Conservation (phyloP, 2,797 vertebrate genomes). For the Ctenopoma multispine region DNA sequence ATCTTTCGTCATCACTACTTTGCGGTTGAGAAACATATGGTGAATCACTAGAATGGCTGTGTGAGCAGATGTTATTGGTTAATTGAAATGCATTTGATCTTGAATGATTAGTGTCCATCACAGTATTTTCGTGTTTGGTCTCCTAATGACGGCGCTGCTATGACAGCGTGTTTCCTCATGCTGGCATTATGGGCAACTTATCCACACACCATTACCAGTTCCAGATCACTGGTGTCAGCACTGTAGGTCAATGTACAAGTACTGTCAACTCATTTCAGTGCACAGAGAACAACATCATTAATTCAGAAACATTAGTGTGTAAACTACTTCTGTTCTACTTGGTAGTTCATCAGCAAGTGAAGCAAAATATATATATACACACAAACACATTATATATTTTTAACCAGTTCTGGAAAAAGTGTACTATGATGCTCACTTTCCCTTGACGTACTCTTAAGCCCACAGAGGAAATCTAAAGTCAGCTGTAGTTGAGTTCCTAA, state of each 20-base stretch:
- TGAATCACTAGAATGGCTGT: slow-evolving; percentile 45
- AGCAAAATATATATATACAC: background rate
- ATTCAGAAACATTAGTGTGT: slow-evolving; percentile 26
- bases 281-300: slow-evolving; percentile 37
- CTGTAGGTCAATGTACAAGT: slow-evolving; percentile 60
- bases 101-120: slow-evolving; percentile 77
- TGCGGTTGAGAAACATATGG: slow-evolving; percentile 64
- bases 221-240: slow-evolving; percentile 66
- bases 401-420: slow-evolving; percentile 12
- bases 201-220: slow-evolving; percentile 68
- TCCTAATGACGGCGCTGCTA: slow-evolving; percentile 68
- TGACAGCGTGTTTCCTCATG: slow-evolving; percentile 65
- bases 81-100: slow-evolving; percentile 76
- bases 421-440: slow-evolving; percentile 7
- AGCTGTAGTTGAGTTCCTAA: slow-evolving; percentile 21
- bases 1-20: slow-evolving; percentile 41
- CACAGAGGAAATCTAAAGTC: slow-evolving; percentile 30
- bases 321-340: slow-evolving; percentile 7
- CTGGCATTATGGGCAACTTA: slow-evolving; percentile 62
- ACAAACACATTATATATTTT: no score
- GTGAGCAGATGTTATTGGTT: slow-evolving; percentile 78
- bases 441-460: slow-evolving; percentile 8
- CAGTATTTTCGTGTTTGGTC: slow-evolving; percentile 70
- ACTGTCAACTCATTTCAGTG: slow-evolving; percentile 50
- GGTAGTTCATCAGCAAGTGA: slow-evolving; percentile 1